Conservation (phyloP, 2,113 vertebrate genomes). For the Psittacus erithacus region DNA sequence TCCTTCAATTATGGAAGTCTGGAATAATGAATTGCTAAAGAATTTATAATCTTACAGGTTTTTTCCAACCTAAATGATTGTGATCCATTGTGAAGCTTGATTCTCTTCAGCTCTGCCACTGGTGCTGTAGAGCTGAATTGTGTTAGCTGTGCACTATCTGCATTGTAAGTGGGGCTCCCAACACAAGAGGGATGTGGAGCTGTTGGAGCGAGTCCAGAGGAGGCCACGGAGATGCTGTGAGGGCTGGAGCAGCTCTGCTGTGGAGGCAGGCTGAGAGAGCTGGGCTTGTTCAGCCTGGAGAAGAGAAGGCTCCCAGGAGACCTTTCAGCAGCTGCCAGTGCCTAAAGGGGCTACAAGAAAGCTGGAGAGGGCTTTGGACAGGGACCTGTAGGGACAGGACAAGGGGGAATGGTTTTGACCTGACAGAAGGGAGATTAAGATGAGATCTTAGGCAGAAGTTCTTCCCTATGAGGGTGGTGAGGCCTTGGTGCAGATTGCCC, state of each 20-base stretch:
- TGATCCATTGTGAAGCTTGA: background rate
- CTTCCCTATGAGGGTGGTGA: background rate
- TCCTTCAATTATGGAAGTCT: background rate
- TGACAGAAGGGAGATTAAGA: background rate
- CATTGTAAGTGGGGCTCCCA: background rate
- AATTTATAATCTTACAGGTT: background rate
- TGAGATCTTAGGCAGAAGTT: background rate
- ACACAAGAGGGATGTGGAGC: background rate
- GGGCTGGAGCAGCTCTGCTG: background rate
- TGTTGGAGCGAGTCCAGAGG: background rate
- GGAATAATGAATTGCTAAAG: background rate
- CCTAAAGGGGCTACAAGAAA: background rate
- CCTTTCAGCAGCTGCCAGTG: background rate
- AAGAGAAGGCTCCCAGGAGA: background rate
- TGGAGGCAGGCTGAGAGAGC: background rate
- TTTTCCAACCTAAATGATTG: background rate
- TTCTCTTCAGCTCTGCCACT: background rate
- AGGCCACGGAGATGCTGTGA: background rate
- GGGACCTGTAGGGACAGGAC: too few species aligned
- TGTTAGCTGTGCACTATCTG: background rate
- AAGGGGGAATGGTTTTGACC: background rate
- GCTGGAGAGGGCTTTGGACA: background rate
- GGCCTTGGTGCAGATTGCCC: background rate
- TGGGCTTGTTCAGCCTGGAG: background rate
- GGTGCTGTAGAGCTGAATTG: background rate